Evolutionary conservation across 2,113 vertebrate species (phyloP), one percentile per base, ranked within the genome.

Genomic region (Bothrops jararaca): DNA sequence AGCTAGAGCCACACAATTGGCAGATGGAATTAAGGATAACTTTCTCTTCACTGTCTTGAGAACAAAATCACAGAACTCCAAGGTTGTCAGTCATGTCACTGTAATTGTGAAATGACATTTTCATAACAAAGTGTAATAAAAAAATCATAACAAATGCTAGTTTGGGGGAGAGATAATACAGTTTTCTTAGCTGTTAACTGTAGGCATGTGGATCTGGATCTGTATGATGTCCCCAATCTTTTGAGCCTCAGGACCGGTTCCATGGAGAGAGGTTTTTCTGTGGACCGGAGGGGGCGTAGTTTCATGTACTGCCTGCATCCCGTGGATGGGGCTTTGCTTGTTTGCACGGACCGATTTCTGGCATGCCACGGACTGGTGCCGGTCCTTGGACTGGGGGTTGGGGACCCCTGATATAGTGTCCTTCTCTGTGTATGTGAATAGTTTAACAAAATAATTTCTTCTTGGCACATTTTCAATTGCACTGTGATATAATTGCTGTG

Each of bases 81-180:
- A 13, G 15, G 50, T 58, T 94, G 64, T 92, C 88, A 85, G 13
- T 90, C 1, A 90, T 89, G 92, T 93, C 93, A 94, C 95, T 95
- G 95, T 93, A 23, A 92, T 96, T 95, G 60, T 93, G 96, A 96
- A 96, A 97, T 96, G 95, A 95, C 96, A 95, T 96, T 94, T 42
- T 80, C 34, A 56, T 24, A 54, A 50, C 48, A 94, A 92, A 94
- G 91, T 96, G 91, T 92, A 94, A 96, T 74, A 10, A 52, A 93
- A 88, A 0, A 20, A 93, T 94, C 91, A 92, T 91, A 95, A 94
- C 92, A 92, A 95, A 88, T 57, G 0, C 0, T 69, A 92, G 89
- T 24, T 85, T 85, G 5, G 64, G 29, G 29, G 29, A 69, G 64
- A n/a, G 12, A 2, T 89, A 52, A 85, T 85, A 89, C 24, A 86